Evolutionary conservation across 2,113 vertebrate genomes (phyloP).

Genomic region (Podilymbus podiceps): DNA sequence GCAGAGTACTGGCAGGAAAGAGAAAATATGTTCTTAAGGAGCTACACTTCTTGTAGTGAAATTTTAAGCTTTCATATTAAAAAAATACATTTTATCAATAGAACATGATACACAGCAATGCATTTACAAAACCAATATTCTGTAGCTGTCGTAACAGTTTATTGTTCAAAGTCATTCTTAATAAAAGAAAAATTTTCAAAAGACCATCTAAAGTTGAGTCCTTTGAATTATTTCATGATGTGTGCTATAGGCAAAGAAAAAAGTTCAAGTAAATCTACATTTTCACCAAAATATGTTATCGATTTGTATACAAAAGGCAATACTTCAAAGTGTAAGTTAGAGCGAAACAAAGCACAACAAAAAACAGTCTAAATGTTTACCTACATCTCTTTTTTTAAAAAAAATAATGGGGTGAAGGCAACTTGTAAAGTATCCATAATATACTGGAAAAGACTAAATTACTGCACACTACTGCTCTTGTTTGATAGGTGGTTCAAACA

Average conservation of each 20-base stretch:
- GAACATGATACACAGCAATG: neutral
- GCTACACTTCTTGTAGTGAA: neutral
- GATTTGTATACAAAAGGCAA: neutral
- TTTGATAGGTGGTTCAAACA: neutral
- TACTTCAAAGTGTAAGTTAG: neutral
- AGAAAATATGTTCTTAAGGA: neutral
- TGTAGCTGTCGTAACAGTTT: neutral
- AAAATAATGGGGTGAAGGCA: neutral
- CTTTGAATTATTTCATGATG: neutral
- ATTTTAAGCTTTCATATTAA: neutral
- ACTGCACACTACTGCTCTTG: neutral
- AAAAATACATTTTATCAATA: neutral
- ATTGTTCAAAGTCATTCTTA: neutral
- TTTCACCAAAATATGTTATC: neutral
- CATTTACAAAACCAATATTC: neutral
- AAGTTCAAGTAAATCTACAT: neutral
- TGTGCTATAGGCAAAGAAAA: neutral
- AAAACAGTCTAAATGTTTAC: neutral
- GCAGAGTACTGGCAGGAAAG: neutral
- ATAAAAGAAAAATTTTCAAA: neutral
- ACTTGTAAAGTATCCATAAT: neutral
- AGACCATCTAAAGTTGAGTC: neutral
- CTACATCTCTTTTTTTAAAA: neutral
- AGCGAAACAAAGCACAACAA: neutral
- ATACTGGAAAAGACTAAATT: neutral